phyloP scores from a whole-genome alignment of 2,888 invertebrate genomes.

The Napeogenes inachia region DNA sequence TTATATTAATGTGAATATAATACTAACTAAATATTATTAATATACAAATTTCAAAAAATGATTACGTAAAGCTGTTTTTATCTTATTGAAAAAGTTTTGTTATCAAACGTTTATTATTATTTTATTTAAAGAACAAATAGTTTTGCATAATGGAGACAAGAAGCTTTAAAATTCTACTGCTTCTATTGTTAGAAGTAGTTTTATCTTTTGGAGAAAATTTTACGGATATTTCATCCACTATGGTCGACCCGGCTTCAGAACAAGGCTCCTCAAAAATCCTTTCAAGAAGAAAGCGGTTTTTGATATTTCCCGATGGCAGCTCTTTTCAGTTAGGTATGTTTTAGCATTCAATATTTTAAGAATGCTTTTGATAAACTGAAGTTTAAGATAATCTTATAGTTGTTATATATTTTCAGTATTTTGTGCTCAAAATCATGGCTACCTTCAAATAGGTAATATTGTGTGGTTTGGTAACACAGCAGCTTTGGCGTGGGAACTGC shows the following conservation, averaged over 20 bases:
- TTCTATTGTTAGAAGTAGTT: constrained; percentile 21
- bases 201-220: constrained; percentile 19
- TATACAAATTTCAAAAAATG: too few species aligned
- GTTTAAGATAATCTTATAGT: not conserved
- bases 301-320: constrained; percentile 79
- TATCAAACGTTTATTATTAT: not conserved
- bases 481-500: constrained; percentile 87
- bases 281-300: constrained; percentile 73
- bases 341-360: constrained; percentile 14
- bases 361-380: not conserved
- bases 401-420: constrained; percentile 62
- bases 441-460: constrained; percentile 75
- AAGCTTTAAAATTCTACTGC: constrained; percentile 16
- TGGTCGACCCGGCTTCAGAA: not conserved
- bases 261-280: constrained; percentile 36
- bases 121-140: not conserved
- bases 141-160: constrained; percentile 2
- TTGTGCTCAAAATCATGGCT: constrained; percentile 80
- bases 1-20: too few species aligned
- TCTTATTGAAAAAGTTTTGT: too few species aligned
- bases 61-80: too few species aligned
- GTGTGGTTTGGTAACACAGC: constrained; percentile 85
- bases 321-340: constrained; percentile 77
- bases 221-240: constrained; percentile 8
- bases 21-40: too few species aligned